Conservation (phyloP, 2,113 vertebrate species). For the Gasterosteus aculeatus region DNA sequence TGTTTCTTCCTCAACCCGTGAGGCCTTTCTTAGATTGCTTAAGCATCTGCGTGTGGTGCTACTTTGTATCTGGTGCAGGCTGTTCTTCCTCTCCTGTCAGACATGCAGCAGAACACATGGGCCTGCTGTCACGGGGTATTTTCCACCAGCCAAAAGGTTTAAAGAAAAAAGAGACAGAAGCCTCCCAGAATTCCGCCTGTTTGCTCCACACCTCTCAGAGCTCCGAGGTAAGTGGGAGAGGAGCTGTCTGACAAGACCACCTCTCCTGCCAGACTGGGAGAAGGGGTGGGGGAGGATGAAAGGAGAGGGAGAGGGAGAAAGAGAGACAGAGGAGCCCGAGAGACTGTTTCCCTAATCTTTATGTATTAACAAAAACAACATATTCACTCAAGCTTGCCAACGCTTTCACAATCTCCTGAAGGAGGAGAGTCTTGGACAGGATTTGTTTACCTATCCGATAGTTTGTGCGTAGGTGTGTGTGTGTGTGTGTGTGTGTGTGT, state of each 20-base stretch:
- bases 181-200: slow-evolving; percentile 68
- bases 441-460: slow-evolving; percentile 75
- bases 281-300: slow-evolving; percentile 71
- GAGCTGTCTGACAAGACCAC: slow-evolving; percentile 78
- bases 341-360: slow-evolving; percentile 80
- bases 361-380: slow-evolving; percentile 82
- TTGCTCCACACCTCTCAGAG: slow-evolving; percentile 74
- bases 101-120: slow-evolving; percentile 71
- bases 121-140: slow-evolving; percentile 77
- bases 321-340: slow-evolving; percentile 49
- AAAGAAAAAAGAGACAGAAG: slow-evolving; percentile 76
- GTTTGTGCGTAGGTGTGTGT: slow-evolving; percentile 24
- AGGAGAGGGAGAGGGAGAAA: slow-evolving; percentile 37
- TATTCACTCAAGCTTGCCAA: slow-evolving; percentile 78
- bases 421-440: slow-evolving; percentile 70
- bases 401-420: slow-evolving; percentile 74
- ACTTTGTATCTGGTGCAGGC: slow-evolving; percentile 74
- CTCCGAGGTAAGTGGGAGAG: slow-evolving; percentile 68
- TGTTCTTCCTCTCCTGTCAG: slow-evolving; percentile 76
- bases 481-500: slow-evolving; percentile 34
- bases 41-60: slow-evolving; percentile 68
- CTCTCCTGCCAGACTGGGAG: slow-evolving; percentile 74
- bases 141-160: slow-evolving; percentile 73
- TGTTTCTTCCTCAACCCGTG: slow-evolving; percentile 64
- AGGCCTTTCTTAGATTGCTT: slow-evolving; percentile 67